These are phyloP conservation scores for Lanistes nyassanus DNA, from an alignment of 1,140 invertebrate species.

Conservation along the genomic window DNA sequence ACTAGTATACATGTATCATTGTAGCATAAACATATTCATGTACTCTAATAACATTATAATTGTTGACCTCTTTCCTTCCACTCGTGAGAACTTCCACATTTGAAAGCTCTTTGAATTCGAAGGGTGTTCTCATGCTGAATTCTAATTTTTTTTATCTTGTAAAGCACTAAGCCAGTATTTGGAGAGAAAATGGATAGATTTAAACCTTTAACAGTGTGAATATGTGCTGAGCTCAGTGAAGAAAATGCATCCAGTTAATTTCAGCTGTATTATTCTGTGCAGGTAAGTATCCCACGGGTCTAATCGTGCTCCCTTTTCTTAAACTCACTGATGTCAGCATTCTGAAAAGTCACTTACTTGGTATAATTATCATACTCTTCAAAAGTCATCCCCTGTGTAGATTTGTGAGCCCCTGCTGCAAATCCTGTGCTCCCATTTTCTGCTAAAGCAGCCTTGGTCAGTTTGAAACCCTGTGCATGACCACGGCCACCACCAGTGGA, in stretches of 20 bases:
- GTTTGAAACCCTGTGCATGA: slow-evolving; percentile 39
- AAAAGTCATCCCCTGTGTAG: slow-evolving; percentile 64
- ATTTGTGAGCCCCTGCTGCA: slow-evolving; percentile 49
- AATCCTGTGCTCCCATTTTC: slow-evolving; percentile 59
- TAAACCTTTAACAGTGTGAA: too few relatives aligned
- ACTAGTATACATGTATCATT: too few relatives aligned
- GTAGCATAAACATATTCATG: too few relatives aligned
- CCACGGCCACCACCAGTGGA: slow-evolving; percentile 52
- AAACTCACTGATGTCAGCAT: not conserved
- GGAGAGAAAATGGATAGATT: too few relatives aligned
- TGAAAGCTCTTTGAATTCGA: too few relatives aligned
- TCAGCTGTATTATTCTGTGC: not conserved
- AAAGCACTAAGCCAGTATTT: too few relatives aligned
- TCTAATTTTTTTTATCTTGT: too few relatives aligned
- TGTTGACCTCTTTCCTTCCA: too few relatives aligned
- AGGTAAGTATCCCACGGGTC: not conserved
- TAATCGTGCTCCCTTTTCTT: not conserved
- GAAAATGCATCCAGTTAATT: not conserved
- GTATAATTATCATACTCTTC: slow-evolving; percentile 62
- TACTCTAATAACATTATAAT: too few relatives aligned
- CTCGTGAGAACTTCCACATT: too few relatives aligned
- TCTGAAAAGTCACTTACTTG: slow-evolving; percentile 38
- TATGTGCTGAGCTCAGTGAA: too few relatives aligned
- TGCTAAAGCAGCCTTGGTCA: slow-evolving; percentile 39
- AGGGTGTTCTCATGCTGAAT: too few relatives aligned